These are phyloP conservation scores for Stigmatopora nigra DNA, from an alignment of 2,113 vertebrate species.

Conservation along the genomic window DNA sequence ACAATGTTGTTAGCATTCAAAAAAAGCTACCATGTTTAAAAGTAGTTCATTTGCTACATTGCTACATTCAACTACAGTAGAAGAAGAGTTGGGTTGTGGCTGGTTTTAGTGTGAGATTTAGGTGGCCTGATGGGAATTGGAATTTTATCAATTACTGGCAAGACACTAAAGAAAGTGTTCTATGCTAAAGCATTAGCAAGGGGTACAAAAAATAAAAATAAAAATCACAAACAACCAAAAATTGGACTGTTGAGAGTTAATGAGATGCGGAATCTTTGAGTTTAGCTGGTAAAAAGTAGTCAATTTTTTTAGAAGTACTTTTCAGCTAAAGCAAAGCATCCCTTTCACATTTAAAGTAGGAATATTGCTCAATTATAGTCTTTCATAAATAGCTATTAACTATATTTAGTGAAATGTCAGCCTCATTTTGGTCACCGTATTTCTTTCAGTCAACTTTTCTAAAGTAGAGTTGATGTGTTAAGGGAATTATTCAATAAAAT, in stretches of 20 bases:
- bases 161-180: conserved; percentile 30
- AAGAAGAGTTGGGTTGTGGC: conserved; percentile 72
- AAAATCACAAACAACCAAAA: conserved; percentile 29
- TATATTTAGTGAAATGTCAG: conserved; percentile 38
- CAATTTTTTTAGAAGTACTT: conserved; percentile 31
- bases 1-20: conserved; percentile 63
- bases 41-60: conserved; percentile 72
- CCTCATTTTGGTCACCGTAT: conserved; percentile 54
- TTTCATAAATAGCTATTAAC: conserved; percentile 39
- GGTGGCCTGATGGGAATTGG: conserved; percentile 38
- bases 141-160: conserved; percentile 32
- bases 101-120: conserved; percentile 66
- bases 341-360: conserved; percentile 56
- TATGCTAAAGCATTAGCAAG: conserved; percentile 30
- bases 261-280: conserved; percentile 17
- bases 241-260: conserved; percentile 19
- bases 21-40: conserved; percentile 72
- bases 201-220: conserved; percentile 13
- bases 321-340: conserved; percentile 46
- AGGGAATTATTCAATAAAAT: conserved; percentile 9
- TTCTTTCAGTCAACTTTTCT: conserved; percentile 32
- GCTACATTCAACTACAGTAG: conserved; percentile 74
- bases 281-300: conserved; percentile 23
- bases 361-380: conserved; percentile 68
- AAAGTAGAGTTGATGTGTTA: conserved; percentile 24